These are phyloP conservation scores for Panthera tigris DNA, from an alignment of 2,113 vertebrate genomes.

Conservation along the genomic window DNA sequence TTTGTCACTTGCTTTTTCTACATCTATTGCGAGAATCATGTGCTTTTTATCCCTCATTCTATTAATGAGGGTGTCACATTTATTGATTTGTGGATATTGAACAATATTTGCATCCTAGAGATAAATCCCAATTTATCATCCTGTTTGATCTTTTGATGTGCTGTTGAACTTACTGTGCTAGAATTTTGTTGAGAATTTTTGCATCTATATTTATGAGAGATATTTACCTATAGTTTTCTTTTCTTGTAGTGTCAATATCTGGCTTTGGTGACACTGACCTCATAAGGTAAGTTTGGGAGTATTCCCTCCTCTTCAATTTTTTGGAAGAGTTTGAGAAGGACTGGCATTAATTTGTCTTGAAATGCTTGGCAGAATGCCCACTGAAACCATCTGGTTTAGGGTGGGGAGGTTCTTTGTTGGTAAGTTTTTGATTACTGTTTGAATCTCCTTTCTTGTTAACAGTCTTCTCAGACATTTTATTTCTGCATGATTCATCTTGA, in stretches of 20 bases:
- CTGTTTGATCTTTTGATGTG: not conserved
- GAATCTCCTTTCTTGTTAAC: not conserved
- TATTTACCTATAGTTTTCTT: not conserved
- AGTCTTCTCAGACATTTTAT: not conserved
- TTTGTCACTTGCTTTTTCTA: not conserved
- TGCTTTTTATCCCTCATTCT: not conserved
- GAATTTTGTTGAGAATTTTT: not conserved
- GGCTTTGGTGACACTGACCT: not conserved
- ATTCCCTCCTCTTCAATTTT: not conserved
- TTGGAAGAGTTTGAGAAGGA: not conserved
- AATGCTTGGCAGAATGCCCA: not conserved
- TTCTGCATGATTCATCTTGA: not conserved
- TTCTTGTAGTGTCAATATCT: not conserved
- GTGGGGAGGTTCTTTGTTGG: not conserved
- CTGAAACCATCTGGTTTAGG: not conserved
- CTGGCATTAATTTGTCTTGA: not conserved
- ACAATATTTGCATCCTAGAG: not conserved
- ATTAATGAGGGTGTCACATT: not conserved
- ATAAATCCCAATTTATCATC: not conserved
- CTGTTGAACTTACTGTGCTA: not conserved
- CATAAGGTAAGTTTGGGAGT: not conserved
- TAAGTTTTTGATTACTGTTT: not conserved
- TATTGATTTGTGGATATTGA: not conserved
- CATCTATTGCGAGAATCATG: not conserved
- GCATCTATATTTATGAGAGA: not conserved